These are phyloP conservation scores for Drosophila leonis DNA, from an alignment of 2,888 invertebrate species.

Conservation along the genomic window DNA sequence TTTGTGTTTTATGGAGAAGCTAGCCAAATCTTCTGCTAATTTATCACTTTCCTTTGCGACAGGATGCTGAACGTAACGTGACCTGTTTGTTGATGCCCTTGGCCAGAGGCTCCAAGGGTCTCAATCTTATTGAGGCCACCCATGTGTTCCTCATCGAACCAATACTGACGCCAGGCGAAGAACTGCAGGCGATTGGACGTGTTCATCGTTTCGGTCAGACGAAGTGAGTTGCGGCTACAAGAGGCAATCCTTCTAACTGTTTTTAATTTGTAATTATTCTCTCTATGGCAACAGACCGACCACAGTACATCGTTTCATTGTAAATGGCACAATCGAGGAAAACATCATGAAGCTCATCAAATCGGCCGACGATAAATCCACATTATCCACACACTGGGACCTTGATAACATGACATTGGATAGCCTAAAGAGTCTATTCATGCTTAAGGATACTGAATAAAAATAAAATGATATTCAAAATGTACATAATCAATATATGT, in stretches of 20 bases:
- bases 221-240: constrained; percentile 86
- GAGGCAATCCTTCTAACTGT: too few relatives aligned
- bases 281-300: constrained; percentile 85
- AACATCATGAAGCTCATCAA: constrained; percentile 85
- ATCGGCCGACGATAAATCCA: constrained; percentile 83
- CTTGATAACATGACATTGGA: constrained; percentile 76
- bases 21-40: neutral
- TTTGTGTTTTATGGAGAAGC: constrained; percentile 45
- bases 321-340: constrained; percentile 90
- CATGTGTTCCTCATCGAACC: constrained; percentile 92
- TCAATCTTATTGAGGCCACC: constrained; percentile 92
- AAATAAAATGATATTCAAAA: neutral
- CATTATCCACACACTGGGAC: constrained; percentile 76
- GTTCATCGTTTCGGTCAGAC: constrained; percentile 93
- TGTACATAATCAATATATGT: constrained; percentile 1
- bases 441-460: constrained; percentile 40
- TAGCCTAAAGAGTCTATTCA: constrained; percentile 70
- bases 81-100: constrained; percentile 89
- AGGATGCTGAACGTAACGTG: constrained; percentile 85
- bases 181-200: constrained; percentile 91
- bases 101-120: constrained; percentile 90
- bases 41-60: neutral
- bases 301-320: constrained; percentile 90
- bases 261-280: neutral
- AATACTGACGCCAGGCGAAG: constrained; percentile 90